Base-by-base conservation (phyloP, 23 tunicate species). In the Botrylloides violaceus region DNA sequence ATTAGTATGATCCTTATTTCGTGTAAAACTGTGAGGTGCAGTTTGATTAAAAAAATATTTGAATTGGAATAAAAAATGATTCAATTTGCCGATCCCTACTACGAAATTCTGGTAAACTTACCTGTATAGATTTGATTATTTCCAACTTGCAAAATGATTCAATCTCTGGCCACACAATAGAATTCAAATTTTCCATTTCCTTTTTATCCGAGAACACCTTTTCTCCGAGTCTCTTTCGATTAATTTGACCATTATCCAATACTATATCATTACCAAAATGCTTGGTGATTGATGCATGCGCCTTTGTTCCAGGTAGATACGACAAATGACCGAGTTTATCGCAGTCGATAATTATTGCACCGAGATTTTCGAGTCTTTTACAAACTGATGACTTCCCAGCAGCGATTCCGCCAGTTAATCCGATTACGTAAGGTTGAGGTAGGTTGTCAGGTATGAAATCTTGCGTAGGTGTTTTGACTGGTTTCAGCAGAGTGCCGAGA, bases 161-260 rank as follows among this genome's bases (percentile, higher is more conserved):
- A 25, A 88, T 82, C 61, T 88, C 96, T 27, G 96, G 96, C 96
- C 96, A 88, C 31, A 88, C 88, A 39, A 88, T 77, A 3, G 88
- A 73, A 58, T 88, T 88, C 23, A 88, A 79, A 32, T 65, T 65
- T 9, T 50, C 47, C 19, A 88, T 79, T 34, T 85, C 66, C 3
- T 70, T 24, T 43, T 88, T 88, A 26, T 55, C 78, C 1, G 76
- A 32, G 47, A 88, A 88, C 12, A 88, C 88, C 72, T 73, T 77
- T 21, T 39, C 32, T 15, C 78, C 84, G 20, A 88, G 80, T 20
- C 22, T 37, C 32, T 56, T 65, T 18, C 96, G 77, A 50, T 88
- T 79, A 29, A 88, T 88, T 12, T 26, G 34, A 2, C 88, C 88
- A 24, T 68, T 36, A 23, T 7, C 23, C 7, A 37, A 60, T 7